These are phyloP conservation scores for Platysternon megacephalum DNA, from an alignment of 2,113 vertebrate genomes.

Conservation along the genomic window DNA sequence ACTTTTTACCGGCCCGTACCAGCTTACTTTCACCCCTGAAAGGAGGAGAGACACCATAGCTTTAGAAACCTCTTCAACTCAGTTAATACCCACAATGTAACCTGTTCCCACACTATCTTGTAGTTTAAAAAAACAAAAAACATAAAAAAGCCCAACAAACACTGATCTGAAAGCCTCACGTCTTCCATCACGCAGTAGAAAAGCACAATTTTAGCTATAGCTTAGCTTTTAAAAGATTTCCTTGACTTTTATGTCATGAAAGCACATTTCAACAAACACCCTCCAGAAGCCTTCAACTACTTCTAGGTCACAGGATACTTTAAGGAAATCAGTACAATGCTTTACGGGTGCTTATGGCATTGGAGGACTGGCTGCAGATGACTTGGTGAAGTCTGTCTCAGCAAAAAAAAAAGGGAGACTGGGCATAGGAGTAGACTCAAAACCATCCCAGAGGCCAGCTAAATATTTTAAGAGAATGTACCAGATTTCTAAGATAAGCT, in stretches of 20 bases:
- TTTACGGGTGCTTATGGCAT: background rate
- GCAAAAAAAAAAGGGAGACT: accelerated
- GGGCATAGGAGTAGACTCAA: background rate
- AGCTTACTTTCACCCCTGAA: background rate
- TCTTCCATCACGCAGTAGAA: background rate
- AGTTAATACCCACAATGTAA: background rate
- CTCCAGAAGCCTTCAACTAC: background rate
- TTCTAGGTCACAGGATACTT: background rate
- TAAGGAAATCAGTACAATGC: background rate
- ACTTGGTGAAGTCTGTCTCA: background rate
- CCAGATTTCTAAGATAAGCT: background rate
- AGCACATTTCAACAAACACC: background rate
- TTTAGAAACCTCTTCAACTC: background rate
- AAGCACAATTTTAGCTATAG: background rate
- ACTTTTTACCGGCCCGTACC: no score
- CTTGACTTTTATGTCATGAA: background rate
- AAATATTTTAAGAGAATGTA: background rate
- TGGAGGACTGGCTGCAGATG: background rate
- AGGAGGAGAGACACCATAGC: background rate
- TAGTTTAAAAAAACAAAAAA: background rate
- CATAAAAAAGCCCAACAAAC: background rate
- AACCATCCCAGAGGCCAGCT: background rate
- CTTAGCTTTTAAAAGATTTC: background rate
- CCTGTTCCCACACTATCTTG: background rate
- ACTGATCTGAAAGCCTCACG: background rate